Conservation (phyloP, 2,888 invertebrate species). For the Xylocampa areola region DNA sequence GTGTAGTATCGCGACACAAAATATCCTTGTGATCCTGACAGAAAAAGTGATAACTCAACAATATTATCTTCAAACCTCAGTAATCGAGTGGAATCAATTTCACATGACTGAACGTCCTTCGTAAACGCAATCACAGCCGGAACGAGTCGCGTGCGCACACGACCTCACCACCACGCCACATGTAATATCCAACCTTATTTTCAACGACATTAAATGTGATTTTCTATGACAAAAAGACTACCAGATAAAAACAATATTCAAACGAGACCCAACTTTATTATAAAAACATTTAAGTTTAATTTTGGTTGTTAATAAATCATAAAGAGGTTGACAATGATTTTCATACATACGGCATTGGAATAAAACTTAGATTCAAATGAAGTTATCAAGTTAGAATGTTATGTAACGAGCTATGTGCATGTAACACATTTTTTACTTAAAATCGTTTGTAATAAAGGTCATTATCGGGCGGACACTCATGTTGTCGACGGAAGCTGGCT, state of each 20-base stretch:
- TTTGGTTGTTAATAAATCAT: conserved; percentile 1
- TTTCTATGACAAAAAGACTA: conserved; percentile 20
- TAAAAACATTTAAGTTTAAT: conserved; percentile 7
- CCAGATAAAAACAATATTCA: not conserved
- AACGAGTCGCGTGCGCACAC: conserved; percentile 76
- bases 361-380: conserved; percentile 43
- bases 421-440: conserved; percentile 60
- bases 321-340: conserved; percentile 23
- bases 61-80: conserved; percentile 53
- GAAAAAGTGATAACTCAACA: conserved; percentile 24
- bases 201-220: conserved; percentile 31
- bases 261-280: conserved; percentile 9
- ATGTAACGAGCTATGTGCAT: conserved; percentile 53
- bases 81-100: conserved; percentile 72
- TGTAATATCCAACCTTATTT: conserved; percentile 41
- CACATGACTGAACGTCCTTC: conserved; percentile 76
- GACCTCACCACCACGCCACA: conserved; percentile 41
- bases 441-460: conserved; percentile 62
- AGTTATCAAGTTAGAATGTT: conserved; percentile 45
- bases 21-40: not conserved
- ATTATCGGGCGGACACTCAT: conserved; percentile 56
- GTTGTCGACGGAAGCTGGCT: conserved; percentile 44
- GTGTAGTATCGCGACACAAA: not conserved
- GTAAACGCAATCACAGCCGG: conserved; percentile 64
- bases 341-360: conserved; percentile 9